phyloP scores from a whole-genome alignment of 2,797 vertebrate genomes.

The Chrysocyon brachyurus region DNA sequence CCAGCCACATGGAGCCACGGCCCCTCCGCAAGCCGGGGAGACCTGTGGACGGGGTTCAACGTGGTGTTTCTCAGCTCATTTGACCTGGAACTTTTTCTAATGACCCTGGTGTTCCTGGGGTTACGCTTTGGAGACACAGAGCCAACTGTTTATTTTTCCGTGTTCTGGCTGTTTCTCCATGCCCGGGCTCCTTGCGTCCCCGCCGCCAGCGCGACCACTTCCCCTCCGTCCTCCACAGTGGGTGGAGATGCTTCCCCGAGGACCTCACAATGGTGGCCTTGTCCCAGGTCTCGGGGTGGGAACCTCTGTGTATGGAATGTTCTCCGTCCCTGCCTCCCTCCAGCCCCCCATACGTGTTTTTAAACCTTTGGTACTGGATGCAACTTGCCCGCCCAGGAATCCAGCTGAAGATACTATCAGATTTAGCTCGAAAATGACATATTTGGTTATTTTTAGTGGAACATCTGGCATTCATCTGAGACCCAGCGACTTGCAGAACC shows the following conservation, averaged over 20 bases:
- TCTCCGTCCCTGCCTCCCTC: neutral
- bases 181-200: rapidly evolving
- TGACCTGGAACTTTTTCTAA: neutral
- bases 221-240: neutral
- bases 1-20: neutral
- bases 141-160: rapidly evolving
- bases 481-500: slow-evolving; percentile 29
- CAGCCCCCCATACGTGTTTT: neutral
- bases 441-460: slow-evolving; percentile 77
- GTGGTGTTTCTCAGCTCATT: neutral
- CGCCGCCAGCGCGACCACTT: rapidly evolving
- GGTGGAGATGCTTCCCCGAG: rapidly evolving
- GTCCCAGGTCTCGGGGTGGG: neutral
- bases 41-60: rapidly evolving
- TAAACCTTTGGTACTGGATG: slow-evolving; percentile 56
- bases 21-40: neutral
- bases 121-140: neutral
- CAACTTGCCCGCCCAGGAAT: slow-evolving; percentile 43
- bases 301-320: neutral
- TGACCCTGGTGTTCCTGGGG: neutral
- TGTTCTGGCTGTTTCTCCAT: neutral
- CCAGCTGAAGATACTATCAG: slow-evolving; percentile 73
- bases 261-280: neutral
- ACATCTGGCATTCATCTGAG: slow-evolving; percentile 67
- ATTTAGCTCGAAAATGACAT: slow-evolving; percentile 67